phyloP scores from a whole-genome alignment of 2,113 vertebrate genomes.

The Leptobrachium leishanense region DNA sequence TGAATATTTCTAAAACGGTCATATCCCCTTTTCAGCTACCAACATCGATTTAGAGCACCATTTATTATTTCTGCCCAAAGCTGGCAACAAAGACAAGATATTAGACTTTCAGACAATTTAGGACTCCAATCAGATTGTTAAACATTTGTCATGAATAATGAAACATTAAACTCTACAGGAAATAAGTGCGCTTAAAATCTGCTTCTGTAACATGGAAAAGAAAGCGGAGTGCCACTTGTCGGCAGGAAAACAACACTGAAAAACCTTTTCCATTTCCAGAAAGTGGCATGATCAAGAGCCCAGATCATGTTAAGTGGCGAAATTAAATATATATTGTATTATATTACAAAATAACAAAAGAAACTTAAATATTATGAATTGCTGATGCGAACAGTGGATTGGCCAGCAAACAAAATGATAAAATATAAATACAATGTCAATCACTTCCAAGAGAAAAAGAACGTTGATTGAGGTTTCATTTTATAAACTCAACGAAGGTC shows the following conservation, averaged over 20 bases:
- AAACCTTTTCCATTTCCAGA: neutral
- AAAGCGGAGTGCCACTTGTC: neutral
- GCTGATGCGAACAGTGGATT: no score
- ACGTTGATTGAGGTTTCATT: no score
- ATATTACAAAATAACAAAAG: no score
- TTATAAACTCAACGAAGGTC: no score
- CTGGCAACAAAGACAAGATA: conserved; percentile 5
- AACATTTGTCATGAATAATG: conserved; percentile 11
- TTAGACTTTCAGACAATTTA: neutral
- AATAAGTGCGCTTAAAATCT: conserved; percentile 3
- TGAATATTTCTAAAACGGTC: neutral
- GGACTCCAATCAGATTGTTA: neutral
- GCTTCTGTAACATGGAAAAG: neutral
- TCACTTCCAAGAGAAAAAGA: no score
- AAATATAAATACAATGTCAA: no score
- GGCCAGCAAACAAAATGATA: no score
- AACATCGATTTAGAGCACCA: neutral
- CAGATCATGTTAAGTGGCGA: no score
- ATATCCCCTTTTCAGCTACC: neutral
- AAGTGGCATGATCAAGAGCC: neutral
- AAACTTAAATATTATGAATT: no score
- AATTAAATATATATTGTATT: no score
- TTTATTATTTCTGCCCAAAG: neutral
- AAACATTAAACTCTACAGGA: neutral
- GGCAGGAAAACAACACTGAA: neutral